These are phyloP conservation scores for Solenopsis invicta DNA, from an alignment of 1,140 invertebrate genomes.

Conservation along the genomic window DNA sequence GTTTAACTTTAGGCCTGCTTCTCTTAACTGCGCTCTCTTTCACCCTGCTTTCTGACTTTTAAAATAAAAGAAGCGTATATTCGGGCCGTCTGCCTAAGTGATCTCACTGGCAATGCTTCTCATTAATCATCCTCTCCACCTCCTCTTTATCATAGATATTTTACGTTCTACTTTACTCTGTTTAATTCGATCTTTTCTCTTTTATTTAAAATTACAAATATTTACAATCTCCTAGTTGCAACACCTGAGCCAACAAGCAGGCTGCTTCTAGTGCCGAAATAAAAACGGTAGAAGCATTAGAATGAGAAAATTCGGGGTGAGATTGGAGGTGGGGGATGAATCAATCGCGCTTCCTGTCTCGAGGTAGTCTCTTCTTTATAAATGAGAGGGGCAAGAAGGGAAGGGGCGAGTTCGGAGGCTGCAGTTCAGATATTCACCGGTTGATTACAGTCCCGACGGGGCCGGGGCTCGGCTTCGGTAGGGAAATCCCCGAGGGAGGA, in stretches of 20 bases:
- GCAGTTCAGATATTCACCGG: constrained; percentile 87
- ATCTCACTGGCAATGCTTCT: not conserved
- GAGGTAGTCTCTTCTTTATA: constrained; percentile 85
- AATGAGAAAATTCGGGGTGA: not conserved
- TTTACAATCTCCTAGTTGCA: not conserved
- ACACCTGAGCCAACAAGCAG: not conserved
- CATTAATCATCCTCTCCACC: not conserved
- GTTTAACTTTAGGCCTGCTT: constrained; percentile 50
- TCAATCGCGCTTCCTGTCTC: constrained; percentile 82
- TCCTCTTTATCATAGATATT: not conserved
- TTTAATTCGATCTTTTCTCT: not conserved
- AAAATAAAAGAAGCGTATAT: constrained; percentile 4
- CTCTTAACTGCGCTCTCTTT: not conserved
- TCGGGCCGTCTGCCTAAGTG: not conserved
- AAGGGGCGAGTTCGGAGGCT: constrained; percentile 78
- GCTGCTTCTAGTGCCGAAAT: not conserved
- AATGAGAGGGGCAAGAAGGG: constrained; percentile 78
- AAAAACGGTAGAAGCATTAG: constrained; percentile 40
- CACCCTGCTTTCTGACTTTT: not conserved
- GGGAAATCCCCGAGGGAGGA: constrained; percentile 83
- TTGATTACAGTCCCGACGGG: constrained; percentile 85
- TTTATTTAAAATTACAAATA: not conserved
- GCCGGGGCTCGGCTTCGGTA: constrained; percentile 65
- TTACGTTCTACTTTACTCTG: not conserved
- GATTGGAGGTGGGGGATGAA: constrained; percentile 63